Conservation (phyloP, 37 sponge, comb jelly and placozoan genomes). For the Amphimedon queenslandica region DNA sequence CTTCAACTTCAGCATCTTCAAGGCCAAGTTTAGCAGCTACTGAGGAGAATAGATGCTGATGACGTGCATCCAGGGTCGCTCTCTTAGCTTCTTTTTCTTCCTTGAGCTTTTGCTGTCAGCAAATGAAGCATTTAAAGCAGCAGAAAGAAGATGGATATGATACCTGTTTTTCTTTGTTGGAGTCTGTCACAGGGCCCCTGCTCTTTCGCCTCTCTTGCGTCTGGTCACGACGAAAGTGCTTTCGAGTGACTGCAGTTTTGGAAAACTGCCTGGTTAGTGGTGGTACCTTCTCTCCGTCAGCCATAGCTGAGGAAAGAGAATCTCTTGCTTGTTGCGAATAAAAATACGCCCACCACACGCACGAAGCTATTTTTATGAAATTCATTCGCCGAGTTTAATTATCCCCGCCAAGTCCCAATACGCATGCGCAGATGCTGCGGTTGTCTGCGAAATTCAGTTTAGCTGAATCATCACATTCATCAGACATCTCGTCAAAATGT, state of each 20-base stretch:
- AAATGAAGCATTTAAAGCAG: background rate
- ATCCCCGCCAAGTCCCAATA: slow-evolving; percentile 9
- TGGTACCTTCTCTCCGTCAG: background rate
- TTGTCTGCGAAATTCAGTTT: no score
- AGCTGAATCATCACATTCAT: no score
- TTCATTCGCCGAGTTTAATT: background rate
- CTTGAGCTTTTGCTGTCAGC: slow-evolving; percentile 30
- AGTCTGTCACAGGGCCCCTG: background rate
- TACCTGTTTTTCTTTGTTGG: slow-evolving; percentile 61
- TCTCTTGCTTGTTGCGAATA: no score
- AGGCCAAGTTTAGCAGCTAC: slow-evolving; percentile 42
- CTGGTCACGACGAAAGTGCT: slow-evolving; percentile 74
- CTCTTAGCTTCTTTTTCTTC: slow-evolving; percentile 85
- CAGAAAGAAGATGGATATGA: background rate
- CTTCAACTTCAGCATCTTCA: slow-evolving; percentile 60
- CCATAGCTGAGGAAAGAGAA: background rate
- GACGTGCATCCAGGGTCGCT: slow-evolving; percentile 80
- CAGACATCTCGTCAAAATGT: background rate
- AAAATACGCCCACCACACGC: background rate
- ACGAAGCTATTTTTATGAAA: background rate
- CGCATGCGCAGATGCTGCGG: background rate
- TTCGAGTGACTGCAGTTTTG: slow-evolving; percentile 46
- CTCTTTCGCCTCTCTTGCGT: slow-evolving; percentile 17
- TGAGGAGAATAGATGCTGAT: slow-evolving; percentile 46
- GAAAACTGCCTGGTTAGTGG: slow-evolving; percentile 2